Evolutionary conservation across 2,113 vertebrate species (phyloP), one percentile per base, ranked within the genome.

Genomic region (Herpailurus yagouaroundi): DNA sequence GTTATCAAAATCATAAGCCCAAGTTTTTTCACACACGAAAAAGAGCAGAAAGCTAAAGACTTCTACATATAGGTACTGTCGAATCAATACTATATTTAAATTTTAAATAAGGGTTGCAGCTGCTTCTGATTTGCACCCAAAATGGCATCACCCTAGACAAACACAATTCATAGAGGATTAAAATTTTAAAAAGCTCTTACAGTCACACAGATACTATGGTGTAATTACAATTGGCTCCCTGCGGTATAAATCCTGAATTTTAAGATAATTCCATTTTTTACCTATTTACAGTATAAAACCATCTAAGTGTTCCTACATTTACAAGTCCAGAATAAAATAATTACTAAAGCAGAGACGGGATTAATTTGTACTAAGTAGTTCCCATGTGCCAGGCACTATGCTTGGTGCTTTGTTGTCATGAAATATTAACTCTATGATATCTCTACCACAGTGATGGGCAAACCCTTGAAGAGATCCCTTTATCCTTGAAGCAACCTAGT

Each of bases 11-110:
- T 91, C 41, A 79, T 25, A 73, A 97, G n/a, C 29, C 55, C 13
- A 66, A 41, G 79, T 92, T 94, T 96, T 91, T 92, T 96, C 73
- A 96, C 87, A 89, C 80, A 84, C 29, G 27, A 64, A 83, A 88
- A 77, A 91, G 31, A 64, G 36, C 57, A 77, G 55, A 88, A 96
- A 96, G 90, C 55, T 74, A 97, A 86, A 55, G 52, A 76, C 86
- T 73, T 77, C 55, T 94, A 57, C 10, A 14, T 69, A 69, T 18
- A 23, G 91, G 71, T 92, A 27, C 60, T 23, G 85, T 0, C 83
- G 57, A 21, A 31, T 36, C 19, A 91, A 55, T 69, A 16, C 10
- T 97, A 36, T 7, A 87, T 21, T 88, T 91, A 66, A 5, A 52
- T 93, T 95, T 93, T 27, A 97, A 95, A 41, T 81, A 77, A 5